phyloP scores from a whole-genome alignment of 2,888 invertebrate species.

The Mythimna loreyi region DNA sequence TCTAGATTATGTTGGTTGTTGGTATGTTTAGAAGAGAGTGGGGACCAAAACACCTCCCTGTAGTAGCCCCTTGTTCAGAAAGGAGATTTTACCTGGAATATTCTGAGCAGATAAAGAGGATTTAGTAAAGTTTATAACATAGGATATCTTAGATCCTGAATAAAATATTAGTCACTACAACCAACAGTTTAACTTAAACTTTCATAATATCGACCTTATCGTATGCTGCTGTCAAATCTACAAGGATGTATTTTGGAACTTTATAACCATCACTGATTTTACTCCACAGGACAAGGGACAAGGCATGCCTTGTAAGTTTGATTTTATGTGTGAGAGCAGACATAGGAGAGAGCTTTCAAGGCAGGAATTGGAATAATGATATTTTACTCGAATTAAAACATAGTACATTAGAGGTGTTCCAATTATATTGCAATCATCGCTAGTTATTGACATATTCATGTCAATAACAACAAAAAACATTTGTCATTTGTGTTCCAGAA shows the following conservation, averaged over 20 bases:
- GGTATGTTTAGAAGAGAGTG: not conserved
- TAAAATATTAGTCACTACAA: not conserved
- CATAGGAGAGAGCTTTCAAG: not conserved
- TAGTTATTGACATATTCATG: too few relatives aligned
- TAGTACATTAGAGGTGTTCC: too few relatives aligned
- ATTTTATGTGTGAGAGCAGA: too few relatives aligned
- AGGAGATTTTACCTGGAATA: not conserved
- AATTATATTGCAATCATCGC: too few relatives aligned
- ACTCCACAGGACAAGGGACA: too few relatives aligned
- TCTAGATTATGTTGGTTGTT: not conserved
- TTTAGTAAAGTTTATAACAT: not conserved
- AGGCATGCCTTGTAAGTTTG: too few relatives aligned
- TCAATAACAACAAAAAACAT: too few relatives aligned
- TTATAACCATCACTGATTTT: too few relatives aligned
- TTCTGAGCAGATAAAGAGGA: not conserved
- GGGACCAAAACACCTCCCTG: slow-evolving; percentile 6
- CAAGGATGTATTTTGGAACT: too few relatives aligned
- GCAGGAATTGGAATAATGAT: not conserved
- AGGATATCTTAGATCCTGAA: not conserved
- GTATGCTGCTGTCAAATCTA: slow-evolving; percentile 2
- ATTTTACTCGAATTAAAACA: too few relatives aligned
- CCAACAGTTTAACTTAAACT: not conserved
- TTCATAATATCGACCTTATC: slow-evolving; percentile 1
- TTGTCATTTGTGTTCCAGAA: too few relatives aligned
- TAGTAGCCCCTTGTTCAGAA: not conserved